Base-by-base conservation (phyloP, 2,113 vertebrate species). In the Aegotheles bennettii region DNA sequence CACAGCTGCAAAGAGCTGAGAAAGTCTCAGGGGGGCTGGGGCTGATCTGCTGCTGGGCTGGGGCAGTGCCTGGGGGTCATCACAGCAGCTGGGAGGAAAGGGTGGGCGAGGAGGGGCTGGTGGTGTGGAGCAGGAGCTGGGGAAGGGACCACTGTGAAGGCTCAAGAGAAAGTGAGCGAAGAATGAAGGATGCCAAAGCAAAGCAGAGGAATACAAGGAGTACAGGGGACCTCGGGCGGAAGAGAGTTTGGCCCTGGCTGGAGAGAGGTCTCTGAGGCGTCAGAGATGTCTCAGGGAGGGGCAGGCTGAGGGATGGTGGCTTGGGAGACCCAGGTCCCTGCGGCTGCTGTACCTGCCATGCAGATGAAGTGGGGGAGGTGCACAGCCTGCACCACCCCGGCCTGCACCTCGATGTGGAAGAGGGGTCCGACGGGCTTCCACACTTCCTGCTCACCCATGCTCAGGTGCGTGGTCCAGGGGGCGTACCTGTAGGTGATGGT, bases 321-420 rank as follows among this genome's bases (percentile, higher is more conserved):
- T 12, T 51, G 31, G 50, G 51, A 67, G 15, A 80, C 7, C 9
- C 21, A 17, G 31, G 24, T 43, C 42, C 35, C 47, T 9, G 7
- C 1, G 7, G 51, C 28, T 63, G 42, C 25, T 53, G 53, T 93
- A 95, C 90, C 90, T 96, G 36, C 6, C 3, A 97, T 68, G n/a
- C 42, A 71, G 70, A 95, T 51, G 61, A 96, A 95, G 26, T 94
- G 93, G 28, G 90, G 96, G 28, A 97, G 90, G 68, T 14, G 4
- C 60, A 95, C 65, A 0, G 50, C 74, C 24, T 6, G 21, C 80
- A 96, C 6, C 0, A 77, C 24, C 15, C 48, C 11, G 0, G 77
- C 36, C 35, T 93, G 65, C 26, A 82, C 90, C 35, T 53, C 26
- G 65, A 96, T 95, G 77, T 51, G 31, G 74, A 97, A 87, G 40